These are phyloP conservation scores for Atopsyche davidsoni DNA, from an alignment of 1,140 invertebrate species.

Conservation along the genomic window DNA sequence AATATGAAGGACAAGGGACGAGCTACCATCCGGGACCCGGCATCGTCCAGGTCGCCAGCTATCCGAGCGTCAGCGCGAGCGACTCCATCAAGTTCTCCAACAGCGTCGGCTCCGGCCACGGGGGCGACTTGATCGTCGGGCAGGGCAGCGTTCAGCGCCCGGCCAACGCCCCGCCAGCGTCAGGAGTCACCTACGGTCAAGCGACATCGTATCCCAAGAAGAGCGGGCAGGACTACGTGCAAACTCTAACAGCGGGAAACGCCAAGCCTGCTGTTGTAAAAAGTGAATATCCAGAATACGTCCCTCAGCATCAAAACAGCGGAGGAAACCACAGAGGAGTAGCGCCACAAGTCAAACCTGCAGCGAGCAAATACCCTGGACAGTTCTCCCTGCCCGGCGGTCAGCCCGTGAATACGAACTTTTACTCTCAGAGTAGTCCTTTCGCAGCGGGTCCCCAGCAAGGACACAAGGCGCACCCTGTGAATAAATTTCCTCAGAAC, in stretches of 20 bases:
- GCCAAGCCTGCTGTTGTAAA: constrained; percentile 3
- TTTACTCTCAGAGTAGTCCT: too few relatives aligned
- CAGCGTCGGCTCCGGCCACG: constrained; percentile 1
- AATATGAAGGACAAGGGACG: not conserved
- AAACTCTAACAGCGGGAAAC: constrained; percentile 7
- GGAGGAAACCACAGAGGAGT: not conserved
- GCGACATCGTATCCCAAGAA: constrained; percentile 4
- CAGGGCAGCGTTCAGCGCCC: constrained; percentile 21
- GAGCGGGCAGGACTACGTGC: constrained; percentile 1
- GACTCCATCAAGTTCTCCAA: too few relatives aligned
- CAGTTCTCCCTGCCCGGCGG: too few relatives aligned
- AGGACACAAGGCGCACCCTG: too few relatives aligned
- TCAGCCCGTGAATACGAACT: too few relatives aligned
- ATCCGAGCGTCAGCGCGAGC: too few relatives aligned
- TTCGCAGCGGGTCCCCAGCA: too few relatives aligned
- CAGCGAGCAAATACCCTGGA: constrained; percentile 2
- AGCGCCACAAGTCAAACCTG: not conserved
- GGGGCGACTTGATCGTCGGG: constrained; percentile 15
- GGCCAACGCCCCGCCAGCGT: not conserved
- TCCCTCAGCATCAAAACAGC: not conserved
- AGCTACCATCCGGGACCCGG: constrained; percentile 5
- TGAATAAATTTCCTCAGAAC: too few relatives aligned
- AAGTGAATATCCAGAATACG: constrained; percentile 9
- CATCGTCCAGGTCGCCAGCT: not conserved
- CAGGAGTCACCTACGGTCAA: not conserved